A percentile compares a stretch with the other conserved stretches of the same genome.
Conservation (phyloP, 2,888 invertebrate species). For the Lissocephala sabroskyi region DNA sequence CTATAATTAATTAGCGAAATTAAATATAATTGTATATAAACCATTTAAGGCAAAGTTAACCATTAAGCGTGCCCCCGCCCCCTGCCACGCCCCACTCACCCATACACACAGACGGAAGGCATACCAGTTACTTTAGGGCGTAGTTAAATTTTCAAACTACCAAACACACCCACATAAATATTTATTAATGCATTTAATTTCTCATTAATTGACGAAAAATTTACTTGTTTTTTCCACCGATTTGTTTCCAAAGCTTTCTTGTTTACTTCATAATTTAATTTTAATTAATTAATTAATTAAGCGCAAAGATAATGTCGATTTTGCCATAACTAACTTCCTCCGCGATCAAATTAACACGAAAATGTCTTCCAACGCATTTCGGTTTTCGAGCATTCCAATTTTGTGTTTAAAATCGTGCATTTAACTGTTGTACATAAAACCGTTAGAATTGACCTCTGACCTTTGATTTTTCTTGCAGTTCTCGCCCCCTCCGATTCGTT, state of each 20-base stretch:
- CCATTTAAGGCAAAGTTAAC: too few relatives aligned
- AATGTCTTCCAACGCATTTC: slow-evolving; percentile 45
- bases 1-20: slow-evolving; percentile 36
- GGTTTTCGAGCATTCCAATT: slow-evolving; percentile 57
- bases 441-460: too few relatives aligned
- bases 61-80: too few relatives aligned
- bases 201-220: slow-evolving; percentile 37
- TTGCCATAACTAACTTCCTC: slow-evolving; percentile 50
- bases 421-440: too few relatives aligned
- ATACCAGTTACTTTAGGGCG: slow-evolving; percentile 45
- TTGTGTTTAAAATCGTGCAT: slow-evolving; percentile 17
- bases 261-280: slow-evolving; percentile 12
- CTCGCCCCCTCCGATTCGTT: slow-evolving; percentile 28
- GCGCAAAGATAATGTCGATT: slow-evolving; percentile 29
- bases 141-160: slow-evolving; percentile 17
- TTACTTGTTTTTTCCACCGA: slow-evolving; percentile 51
- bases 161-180: slow-evolving; percentile 20
- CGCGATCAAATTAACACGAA: slow-evolving; percentile 13
- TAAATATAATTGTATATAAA: slow-evolving; percentile 36
- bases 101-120: slow-evolving; percentile 22
- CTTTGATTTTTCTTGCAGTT: too few relatives aligned
- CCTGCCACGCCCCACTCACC: too few relatives aligned
- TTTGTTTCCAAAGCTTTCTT: slow-evolving; percentile 63
- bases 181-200: slow-evolving; percentile 64
- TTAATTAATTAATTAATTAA: slow-evolving; percentile 41